These are phyloP conservation scores for Iselma pallidipennis DNA, from an alignment of 2,888 invertebrate genomes.

Conservation along the genomic window DNA sequence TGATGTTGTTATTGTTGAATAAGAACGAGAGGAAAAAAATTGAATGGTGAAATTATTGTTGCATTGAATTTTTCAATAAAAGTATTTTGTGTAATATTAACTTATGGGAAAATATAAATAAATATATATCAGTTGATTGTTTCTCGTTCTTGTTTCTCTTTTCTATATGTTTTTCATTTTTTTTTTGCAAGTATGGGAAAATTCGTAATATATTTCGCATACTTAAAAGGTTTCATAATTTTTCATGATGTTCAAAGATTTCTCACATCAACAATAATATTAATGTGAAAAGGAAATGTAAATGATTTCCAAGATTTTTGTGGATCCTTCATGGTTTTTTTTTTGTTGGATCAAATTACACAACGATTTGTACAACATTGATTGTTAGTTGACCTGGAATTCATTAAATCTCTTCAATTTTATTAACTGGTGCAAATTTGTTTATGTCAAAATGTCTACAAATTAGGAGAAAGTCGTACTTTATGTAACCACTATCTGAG, in stretches of 20 bases:
- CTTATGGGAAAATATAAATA: constrained; percentile 15
- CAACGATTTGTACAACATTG: too few relatives aligned
- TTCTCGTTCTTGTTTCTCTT: neutral
- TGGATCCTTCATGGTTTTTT: too few relatives aligned
- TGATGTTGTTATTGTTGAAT: too few relatives aligned
- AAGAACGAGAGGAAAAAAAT: constrained; percentile 3
- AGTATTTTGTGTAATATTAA: constrained; percentile 6
- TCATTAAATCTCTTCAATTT: too few relatives aligned
- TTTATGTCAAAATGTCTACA: neutral
- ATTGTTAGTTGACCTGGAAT: too few relatives aligned
- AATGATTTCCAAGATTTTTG: too few relatives aligned
- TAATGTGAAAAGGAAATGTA: too few relatives aligned
- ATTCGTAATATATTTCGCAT: constrained; percentile 8
- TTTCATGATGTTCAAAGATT: constrained; percentile 1
- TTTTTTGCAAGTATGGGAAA: constrained; percentile 8
- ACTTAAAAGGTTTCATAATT: constrained; percentile 11
- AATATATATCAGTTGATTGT: constrained; percentile 9
- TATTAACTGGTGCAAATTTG: neutral
- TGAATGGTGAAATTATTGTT: constrained; percentile 16
- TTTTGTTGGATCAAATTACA: too few relatives aligned
- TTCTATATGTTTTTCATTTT: too few relatives aligned
- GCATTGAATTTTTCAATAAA: constrained; percentile 16
- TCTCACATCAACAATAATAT: neutral
- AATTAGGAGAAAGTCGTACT: neutral
- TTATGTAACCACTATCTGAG: neutral